Percentiles rank a stretch among this genome's conserved stretches.
Evolutionary conservation across 2,113 vertebrate species (phyloP).

Genomic region (Herpailurus yagouaroundi): DNA sequence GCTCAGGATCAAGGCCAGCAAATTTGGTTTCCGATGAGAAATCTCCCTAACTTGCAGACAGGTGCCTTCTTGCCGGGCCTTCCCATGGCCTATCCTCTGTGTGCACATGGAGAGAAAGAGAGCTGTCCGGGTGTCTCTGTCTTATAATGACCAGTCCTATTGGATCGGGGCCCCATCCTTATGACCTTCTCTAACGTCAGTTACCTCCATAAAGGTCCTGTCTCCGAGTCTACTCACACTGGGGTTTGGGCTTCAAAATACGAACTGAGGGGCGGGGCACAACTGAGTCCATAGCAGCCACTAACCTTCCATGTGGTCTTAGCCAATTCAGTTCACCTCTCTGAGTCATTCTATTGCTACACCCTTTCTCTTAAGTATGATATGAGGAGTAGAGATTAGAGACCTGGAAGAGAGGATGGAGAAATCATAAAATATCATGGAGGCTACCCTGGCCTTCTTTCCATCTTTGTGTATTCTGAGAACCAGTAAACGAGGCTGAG

Average conservation of each 20-base stretch:
- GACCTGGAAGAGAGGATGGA: background rate
- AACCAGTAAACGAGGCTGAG: background rate
- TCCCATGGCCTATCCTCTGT: background rate
- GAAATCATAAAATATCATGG: background rate
- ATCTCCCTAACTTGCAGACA: background rate
- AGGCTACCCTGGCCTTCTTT: background rate
- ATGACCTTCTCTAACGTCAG: background rate
- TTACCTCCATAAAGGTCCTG: background rate
- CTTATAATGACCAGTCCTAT: background rate
- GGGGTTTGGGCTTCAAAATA: background rate
- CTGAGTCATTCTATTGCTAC: background rate
- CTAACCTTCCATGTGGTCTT: background rate
- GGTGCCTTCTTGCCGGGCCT: background rate
- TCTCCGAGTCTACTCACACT: background rate
- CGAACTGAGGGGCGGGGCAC: background rate
- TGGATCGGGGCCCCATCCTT: background rate
- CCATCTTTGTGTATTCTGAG: background rate
- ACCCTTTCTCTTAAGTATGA: background rate
- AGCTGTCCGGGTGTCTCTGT: background rate
- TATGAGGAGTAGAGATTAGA: background rate
- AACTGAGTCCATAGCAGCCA: background rate
- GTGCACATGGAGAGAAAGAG: background rate
- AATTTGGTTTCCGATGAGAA: background rate
- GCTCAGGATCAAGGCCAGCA: background rate
- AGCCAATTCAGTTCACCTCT: background rate